Evolutionary conservation across 2,797 vertebrate species (phyloP).

Genomic region (Gobio occitaniae): DNA sequence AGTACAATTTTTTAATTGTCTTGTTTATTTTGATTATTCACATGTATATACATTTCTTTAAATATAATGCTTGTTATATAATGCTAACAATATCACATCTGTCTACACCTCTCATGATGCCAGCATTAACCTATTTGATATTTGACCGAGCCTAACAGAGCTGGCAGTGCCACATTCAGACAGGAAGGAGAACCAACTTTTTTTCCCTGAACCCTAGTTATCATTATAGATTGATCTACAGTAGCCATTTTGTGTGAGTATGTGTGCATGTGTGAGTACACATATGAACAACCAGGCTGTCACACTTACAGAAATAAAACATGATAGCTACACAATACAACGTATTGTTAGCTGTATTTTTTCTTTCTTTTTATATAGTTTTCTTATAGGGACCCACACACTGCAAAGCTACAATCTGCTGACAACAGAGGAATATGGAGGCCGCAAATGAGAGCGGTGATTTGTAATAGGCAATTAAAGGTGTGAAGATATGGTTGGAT

Average conservation of each 20-base stretch:
- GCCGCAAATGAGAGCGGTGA: slow-evolving; percentile 57
- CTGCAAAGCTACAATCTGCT: slow-evolving; percentile 52
- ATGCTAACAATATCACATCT: background rate
- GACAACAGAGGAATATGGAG: slow-evolving; percentile 59
- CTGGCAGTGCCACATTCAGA: slow-evolving; percentile 43
- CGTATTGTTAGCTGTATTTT: slow-evolving; percentile 1
- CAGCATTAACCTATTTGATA: slow-evolving; percentile 68
- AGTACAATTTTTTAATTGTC: too few species aligned
- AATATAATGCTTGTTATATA: too few species aligned
- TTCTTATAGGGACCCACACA: background rate
- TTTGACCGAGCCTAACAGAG: slow-evolving; percentile 62
- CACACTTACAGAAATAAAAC: background rate
- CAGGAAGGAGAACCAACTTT: slow-evolving; percentile 55
- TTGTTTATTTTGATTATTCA: too few species aligned
- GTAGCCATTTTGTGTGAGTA: background rate
- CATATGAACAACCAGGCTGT: background rate
- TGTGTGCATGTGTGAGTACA: background rate
- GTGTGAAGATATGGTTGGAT: slow-evolving; percentile 74
- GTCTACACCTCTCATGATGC: slow-evolving; percentile 62
- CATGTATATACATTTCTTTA: too few species aligned
- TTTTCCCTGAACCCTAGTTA: slow-evolving; percentile 52
- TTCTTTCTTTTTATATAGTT: background rate
- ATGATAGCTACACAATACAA: background rate
- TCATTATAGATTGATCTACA: background rate
- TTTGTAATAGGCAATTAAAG: slow-evolving; percentile 77